Conservation (phyloP, 2,797 vertebrate species). For the Thamnophis elegans region DNA sequence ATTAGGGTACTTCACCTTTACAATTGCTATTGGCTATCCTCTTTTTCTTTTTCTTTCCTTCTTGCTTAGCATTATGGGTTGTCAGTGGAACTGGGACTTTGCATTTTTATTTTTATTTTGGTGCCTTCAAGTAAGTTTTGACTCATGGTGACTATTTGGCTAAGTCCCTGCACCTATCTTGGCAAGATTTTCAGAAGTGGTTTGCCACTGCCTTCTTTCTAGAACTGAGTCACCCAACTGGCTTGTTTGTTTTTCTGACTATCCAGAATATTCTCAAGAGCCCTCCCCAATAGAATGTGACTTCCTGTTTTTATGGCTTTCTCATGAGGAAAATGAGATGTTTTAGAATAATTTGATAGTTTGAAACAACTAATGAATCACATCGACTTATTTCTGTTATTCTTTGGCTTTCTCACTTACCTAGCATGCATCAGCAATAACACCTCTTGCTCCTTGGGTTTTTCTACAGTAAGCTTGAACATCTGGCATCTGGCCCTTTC, state of each 20-base stretch:
- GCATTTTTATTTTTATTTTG: not conserved
- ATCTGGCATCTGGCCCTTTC: not conserved
- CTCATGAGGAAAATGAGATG: not conserved
- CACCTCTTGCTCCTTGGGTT: not conserved
- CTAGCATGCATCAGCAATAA: not conserved
- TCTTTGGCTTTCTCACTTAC: not conserved
- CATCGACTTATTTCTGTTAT: not conserved
- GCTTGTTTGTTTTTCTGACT: not conserved
- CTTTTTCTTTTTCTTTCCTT: not conserved
- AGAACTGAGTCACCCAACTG: not conserved
- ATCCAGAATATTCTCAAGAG: not conserved
- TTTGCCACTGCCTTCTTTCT: not conserved
- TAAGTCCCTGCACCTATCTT: not conserved
- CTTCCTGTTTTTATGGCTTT: not conserved
- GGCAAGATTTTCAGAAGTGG: not conserved
- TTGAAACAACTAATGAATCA: not conserved
- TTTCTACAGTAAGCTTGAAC: not conserved
- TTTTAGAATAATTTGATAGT: not conserved
- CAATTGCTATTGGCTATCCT: not conserved
- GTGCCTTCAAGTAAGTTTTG: not conserved
- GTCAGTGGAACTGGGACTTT: not conserved
- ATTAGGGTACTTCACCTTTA: not conserved
- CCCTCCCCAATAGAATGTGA: not conserved
- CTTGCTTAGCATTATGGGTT: not conserved
- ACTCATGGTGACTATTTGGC: not conserved